These are phyloP conservation scores for Bungarus multicinctus DNA, from an alignment of 2,113 vertebrate genomes.

Conservation along the genomic window DNA sequence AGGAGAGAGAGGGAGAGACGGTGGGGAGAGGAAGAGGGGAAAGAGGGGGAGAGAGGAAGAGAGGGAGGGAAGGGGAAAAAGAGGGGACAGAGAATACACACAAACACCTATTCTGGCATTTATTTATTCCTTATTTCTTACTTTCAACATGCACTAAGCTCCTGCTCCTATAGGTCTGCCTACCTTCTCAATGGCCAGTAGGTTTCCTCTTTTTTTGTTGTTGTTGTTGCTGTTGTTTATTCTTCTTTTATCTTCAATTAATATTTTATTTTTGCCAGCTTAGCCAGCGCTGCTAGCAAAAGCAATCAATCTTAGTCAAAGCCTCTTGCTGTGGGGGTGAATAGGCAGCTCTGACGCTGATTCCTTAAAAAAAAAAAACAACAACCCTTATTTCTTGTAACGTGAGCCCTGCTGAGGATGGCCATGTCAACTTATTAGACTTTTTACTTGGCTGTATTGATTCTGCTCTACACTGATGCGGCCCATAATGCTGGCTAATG, in stretches of 20 bases:
- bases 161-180: accelerated
- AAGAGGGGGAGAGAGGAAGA: background rate
- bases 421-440: constrained; percentile 88
- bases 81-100: background rate
- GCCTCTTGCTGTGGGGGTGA: constrained; percentile 65
- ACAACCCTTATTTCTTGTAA: constrained; percentile 84
- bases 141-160: background rate
- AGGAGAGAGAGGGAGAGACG: background rate
- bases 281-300: constrained; percentile 51
- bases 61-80: background rate
- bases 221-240: constrained; percentile 2
- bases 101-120: background rate
- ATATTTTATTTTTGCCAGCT: constrained; percentile 49
- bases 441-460: constrained; percentile 91
- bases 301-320: constrained; percentile 74
- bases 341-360: constrained; percentile 72
- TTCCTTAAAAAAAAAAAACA: constrained; percentile 81
- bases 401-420: constrained; percentile 79
- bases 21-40: no score
- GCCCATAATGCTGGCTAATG: constrained; percentile 95
- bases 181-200: background rate
- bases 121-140: constrained; percentile 5
- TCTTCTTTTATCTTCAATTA: constrained; percentile 59
- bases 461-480: constrained; percentile 89
- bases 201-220: constrained; percentile 1